phyloP scores from a whole-genome alignment of 2,888 invertebrate genomes.

The Incurvaria masculella region DNA sequence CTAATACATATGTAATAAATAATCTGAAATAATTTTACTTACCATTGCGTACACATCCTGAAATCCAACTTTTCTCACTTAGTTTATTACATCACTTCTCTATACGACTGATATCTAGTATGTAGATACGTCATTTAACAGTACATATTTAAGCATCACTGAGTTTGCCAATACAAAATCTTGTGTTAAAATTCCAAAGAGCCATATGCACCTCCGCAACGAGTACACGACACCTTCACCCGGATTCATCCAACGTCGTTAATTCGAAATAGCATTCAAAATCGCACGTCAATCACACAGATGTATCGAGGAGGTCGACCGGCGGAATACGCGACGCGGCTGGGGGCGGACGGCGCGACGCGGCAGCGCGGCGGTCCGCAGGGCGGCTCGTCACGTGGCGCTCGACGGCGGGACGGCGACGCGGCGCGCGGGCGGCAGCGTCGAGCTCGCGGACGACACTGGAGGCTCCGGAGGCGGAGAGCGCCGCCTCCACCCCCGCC shows the following conservation, averaged over 20 bases:
- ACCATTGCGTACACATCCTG: not conserved
- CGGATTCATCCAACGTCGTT: too few species aligned
- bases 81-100: not conserved
- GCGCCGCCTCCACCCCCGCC: not conserved
- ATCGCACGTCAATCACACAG: not conserved
- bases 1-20: too few species aligned
- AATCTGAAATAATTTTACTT: not conserved
- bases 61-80: not conserved
- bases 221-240: too few species aligned
- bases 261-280: too few species aligned
- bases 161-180: too few species aligned
- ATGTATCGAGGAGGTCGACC: not conserved
- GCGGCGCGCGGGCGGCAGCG: constrained; percentile 20
- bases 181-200: too few species aligned
- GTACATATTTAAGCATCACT: too few species aligned
- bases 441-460: not conserved
- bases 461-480: not conserved
- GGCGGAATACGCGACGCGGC: not conserved
- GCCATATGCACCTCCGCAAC: too few species aligned
- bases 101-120: too few species aligned
- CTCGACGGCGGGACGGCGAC: constrained; percentile 38
- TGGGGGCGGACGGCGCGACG: constrained; percentile 19
- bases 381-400: constrained; percentile 29
- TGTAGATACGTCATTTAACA: too few species aligned
- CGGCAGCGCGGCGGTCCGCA: constrained; percentile 21